Evolutionary conservation across 2,888 invertebrate genomes (phyloP), one percentile per base, ranked within the genome.

Genomic region (Cerastis rubricosa): DNA sequence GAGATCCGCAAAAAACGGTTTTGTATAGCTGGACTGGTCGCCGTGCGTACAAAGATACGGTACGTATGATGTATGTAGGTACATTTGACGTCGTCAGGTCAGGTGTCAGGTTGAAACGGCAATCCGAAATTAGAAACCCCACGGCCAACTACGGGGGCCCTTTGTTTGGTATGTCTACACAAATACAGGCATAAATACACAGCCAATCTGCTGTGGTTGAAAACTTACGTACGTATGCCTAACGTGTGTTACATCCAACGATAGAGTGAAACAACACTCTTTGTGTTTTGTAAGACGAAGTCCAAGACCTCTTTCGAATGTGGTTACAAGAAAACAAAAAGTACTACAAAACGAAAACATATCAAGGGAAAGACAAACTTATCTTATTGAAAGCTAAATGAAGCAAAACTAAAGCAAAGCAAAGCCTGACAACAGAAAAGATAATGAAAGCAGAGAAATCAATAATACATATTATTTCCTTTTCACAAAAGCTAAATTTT

Each of bases 41-140:
- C 35, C 35, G 35, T 35, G 35, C 2, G 51, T n/a, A 29, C 25
- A 29, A 40, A 45, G 25, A 9, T 22, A 11, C 14, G 9, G 4
- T 59, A 43, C 6, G 3, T 45, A 47, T 59, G 17, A 57, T 57
- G 14, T 54, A 22, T 7, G 4, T 57, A 57, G 43, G 35, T 71
- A 64, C 40, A 64, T 64, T 64, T 9, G 65, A 25, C 40, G 40
- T 74, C 25, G 61, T 65, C 35, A 65, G 35, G 57, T 65, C 75
- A 80, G 75, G 64, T 80, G 75, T 69, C 79, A 69, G 45, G 54
- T 81, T 69, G 65, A 65, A 81, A 59, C 64, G 57, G 65, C 63
- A 74, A 63, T 68, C 65, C 71, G 81, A 80, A 80, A 79, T 79
- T 75, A 79, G 79, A 80, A 65, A 45, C 79, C 75, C 64, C 45